phyloP scores from a whole-genome alignment of 2,888 invertebrate species.

The Andrena marginata region DNA sequence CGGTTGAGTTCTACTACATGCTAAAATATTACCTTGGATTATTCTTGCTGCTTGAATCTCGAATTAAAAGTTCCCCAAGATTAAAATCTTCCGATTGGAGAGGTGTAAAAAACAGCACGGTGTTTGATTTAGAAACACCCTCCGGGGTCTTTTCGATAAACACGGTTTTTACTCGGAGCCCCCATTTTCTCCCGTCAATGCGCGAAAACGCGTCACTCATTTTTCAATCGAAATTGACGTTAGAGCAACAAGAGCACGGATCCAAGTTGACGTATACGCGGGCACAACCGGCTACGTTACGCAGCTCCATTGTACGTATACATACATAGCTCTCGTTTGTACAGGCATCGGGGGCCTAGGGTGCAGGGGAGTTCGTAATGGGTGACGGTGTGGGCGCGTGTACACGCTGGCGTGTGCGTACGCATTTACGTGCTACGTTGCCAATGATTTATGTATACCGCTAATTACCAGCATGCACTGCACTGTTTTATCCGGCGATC shows the following conservation, averaged over 20 bases:
- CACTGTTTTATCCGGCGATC: conserved; percentile 82
- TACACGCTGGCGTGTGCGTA: conserved; percentile 66
- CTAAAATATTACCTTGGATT: neutral
- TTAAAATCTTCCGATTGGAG: too few relatives aligned
- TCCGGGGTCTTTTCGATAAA: too few relatives aligned
- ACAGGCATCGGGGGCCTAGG: conserved; percentile 51
- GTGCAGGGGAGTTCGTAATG: conserved; percentile 62
- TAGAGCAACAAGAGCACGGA: conserved; percentile 30
- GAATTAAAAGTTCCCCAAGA: too few relatives aligned
- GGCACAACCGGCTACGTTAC: conserved; percentile 70
- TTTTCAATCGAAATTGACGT: conserved; percentile 19
- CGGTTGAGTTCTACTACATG: neutral
- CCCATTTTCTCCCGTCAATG: too few relatives aligned
- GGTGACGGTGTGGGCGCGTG: conserved; percentile 61
- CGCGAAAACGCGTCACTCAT: neutral
- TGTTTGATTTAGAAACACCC: too few relatives aligned
- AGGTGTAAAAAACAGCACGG: too few relatives aligned
- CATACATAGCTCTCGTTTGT: conserved; percentile 65
- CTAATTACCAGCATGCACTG: conserved; percentile 83
- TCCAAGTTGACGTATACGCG: conserved; percentile 4
- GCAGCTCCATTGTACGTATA: conserved; percentile 71
- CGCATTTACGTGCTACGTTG: conserved; percentile 76
- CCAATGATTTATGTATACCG: conserved; percentile 84
- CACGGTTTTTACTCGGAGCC: too few relatives aligned
- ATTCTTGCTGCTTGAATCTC: neutral